Evolutionary conservation across 2,888 invertebrate genomes (phyloP).

Genomic region (Ischnus inquisitorius): DNA sequence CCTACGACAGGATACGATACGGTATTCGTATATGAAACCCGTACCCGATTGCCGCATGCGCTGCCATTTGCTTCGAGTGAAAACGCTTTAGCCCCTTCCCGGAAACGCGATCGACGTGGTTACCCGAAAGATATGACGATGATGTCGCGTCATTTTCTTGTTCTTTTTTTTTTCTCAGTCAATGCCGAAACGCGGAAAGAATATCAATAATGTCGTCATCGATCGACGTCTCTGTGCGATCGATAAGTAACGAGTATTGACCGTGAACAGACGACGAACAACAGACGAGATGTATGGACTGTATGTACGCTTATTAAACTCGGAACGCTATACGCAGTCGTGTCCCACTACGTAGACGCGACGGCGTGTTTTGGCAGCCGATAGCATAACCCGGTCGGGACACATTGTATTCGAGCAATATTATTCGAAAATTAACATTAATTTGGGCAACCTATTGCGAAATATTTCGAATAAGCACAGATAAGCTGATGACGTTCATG

Average conservation of each 20-base stretch:
- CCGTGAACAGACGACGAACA: conserved; percentile 8
- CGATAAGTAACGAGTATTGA: conserved; percentile 14
- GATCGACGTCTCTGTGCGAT: conserved; percentile 4
- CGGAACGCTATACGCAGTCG: neutral
- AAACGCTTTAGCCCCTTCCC: neutral
- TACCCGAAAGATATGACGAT: neutral
- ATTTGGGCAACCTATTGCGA: too few relatives aligned
- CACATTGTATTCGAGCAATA: too few relatives aligned
- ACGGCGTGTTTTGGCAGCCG: too few relatives aligned
- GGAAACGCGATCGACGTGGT: conserved; percentile 18
- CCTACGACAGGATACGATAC: neutral
- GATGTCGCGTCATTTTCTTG: conserved; percentile 1
- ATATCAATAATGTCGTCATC: neutral
- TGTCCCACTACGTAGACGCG: neutral
- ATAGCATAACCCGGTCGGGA: too few relatives aligned
- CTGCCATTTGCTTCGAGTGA: neutral
- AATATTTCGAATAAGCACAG: too few relatives aligned
- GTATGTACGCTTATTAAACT: neutral
- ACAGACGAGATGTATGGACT: neutral
- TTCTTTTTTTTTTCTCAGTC: neutral
- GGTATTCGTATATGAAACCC: neutral
- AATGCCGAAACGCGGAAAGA: neutral
- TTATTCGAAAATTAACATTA: too few relatives aligned
- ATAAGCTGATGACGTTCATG: too few relatives aligned
- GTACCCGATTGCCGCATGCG: neutral